These are phyloP conservation scores for Drepana falcataria DNA, from an alignment of 2,888 invertebrate genomes.

Conservation along the genomic window DNA sequence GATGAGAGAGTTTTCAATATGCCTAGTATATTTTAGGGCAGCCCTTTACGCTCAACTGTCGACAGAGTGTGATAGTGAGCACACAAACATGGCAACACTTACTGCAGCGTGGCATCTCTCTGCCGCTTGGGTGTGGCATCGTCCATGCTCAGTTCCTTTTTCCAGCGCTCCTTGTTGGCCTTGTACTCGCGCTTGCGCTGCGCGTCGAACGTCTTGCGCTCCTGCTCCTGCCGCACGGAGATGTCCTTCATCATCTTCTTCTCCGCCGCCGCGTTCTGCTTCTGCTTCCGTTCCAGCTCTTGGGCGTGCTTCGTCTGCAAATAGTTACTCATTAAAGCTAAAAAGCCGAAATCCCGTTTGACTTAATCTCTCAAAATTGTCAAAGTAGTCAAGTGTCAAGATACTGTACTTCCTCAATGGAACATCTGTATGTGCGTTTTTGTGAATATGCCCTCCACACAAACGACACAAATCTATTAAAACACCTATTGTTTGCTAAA, in stretches of 20 bases:
- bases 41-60: too few relatives aligned
- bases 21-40: too few relatives aligned
- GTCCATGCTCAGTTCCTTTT: conserved; percentile 94
- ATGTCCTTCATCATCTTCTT: conserved; percentile 97
- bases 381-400: too few relatives aligned
- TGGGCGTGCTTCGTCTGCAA: conserved; percentile 84
- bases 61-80: not conserved
- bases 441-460: too few relatives aligned
- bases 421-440: too few relatives aligned
- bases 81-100: conserved; percentile 32
- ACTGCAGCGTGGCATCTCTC: conserved; percentile 93
- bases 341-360: too few relatives aligned
- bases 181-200: conserved; percentile 98
- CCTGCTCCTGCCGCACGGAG: conserved; percentile 91
- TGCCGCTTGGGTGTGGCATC: conserved; percentile 95
- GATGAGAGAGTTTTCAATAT: too few relatives aligned
- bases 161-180: conserved; percentile 97
- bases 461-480: too few relatives aligned
- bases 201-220: conserved; percentile 93
- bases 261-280: conserved; percentile 92
- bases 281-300: conserved; percentile 88
- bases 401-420: too few relatives aligned
- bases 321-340: not conserved
- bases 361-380: too few relatives aligned
- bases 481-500: too few relatives aligned